phyloP scores from a whole-genome alignment of 2,113 vertebrate species.

The Pseudorectes ferrugineus region DNA sequence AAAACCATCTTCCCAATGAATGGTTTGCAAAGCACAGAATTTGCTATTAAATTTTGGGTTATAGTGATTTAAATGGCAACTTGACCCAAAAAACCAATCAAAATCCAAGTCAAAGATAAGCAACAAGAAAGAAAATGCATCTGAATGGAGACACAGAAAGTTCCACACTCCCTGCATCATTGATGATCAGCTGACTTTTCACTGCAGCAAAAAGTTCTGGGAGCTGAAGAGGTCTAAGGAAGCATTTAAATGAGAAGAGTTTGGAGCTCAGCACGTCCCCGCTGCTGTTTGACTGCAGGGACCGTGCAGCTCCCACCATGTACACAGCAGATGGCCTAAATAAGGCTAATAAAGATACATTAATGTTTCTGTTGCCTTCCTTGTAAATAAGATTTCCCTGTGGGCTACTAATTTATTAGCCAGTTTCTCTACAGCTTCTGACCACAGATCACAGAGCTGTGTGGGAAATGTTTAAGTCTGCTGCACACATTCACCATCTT shows the following conservation, averaged over 20 bases:
- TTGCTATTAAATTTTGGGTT: neutral
- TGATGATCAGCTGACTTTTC: neutral
- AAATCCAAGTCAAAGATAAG: neutral
- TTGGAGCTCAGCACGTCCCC: neutral
- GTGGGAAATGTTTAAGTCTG: neutral
- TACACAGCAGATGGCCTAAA: neutral
- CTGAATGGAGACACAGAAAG: neutral
- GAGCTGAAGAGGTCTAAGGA: neutral
- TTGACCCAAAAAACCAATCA: neutral
- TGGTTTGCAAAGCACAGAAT: neutral
- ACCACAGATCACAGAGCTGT: neutral
- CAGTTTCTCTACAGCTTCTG: neutral
- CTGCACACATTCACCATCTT: neutral
- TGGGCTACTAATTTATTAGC: constrained; percentile 13
- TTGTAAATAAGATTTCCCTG: constrained; percentile 48
- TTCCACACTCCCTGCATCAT: rapidly evolving
- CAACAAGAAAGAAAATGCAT: neutral
- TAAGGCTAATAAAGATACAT: constrained; percentile 3
- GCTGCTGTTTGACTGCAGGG: constrained; percentile 18
- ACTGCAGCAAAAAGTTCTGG: neutral
- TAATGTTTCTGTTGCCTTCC: constrained; percentile 39
- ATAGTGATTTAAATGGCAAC: neutral
- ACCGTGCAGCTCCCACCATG: neutral
- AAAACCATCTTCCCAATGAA: neutral
- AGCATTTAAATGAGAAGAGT: neutral